Percentiles rank a stretch among this genome's conserved stretches.
phyloP scores from a whole-genome alignment of 2,113 vertebrate species.

The Clinocottus analis region DNA sequence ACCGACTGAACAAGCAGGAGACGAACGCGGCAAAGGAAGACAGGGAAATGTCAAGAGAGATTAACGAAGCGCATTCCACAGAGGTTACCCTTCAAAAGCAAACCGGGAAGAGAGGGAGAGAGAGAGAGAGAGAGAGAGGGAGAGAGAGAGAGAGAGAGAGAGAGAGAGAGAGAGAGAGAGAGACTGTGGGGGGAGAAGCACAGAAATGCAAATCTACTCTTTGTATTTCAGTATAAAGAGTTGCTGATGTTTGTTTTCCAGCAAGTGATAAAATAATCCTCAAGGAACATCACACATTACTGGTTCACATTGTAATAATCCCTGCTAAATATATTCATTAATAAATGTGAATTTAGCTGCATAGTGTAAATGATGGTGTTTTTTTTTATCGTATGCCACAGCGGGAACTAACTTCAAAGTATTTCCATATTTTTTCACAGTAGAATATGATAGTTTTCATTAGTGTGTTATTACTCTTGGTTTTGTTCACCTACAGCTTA shows the following conservation, averaged over 20 bases:
- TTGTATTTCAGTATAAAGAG: constrained; percentile 31
- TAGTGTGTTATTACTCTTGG: too few relatives aligned
- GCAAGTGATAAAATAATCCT: background rate
- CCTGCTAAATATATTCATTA: background rate
- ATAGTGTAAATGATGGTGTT: background rate
- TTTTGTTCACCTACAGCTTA: too few relatives aligned
- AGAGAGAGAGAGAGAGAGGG: constrained; percentile 1
- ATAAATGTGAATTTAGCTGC: background rate
- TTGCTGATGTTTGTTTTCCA: constrained; percentile 23
- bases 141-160: constrained; percentile 24
- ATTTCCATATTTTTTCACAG: too few relatives aligned
- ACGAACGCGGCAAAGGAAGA: constrained; percentile 55
- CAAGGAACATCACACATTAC: background rate
- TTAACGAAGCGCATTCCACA: constrained; percentile 73
- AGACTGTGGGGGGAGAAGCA: background rate
- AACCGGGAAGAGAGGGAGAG: constrained; percentile 26
- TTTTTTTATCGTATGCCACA: too few relatives aligned
- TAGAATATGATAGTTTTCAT: too few relatives aligned
- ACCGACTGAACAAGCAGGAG: constrained; percentile 62
- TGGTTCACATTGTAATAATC: background rate
- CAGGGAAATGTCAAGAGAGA: constrained; percentile 79
- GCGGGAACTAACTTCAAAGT: too few relatives aligned
- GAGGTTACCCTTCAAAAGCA: constrained; percentile 71
- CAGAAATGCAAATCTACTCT: constrained; percentile 24
- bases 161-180: constrained; percentile 20